phyloP scores from a whole-genome alignment of 2,113 vertebrate genomes.

The Opisthocomus hoazin region DNA sequence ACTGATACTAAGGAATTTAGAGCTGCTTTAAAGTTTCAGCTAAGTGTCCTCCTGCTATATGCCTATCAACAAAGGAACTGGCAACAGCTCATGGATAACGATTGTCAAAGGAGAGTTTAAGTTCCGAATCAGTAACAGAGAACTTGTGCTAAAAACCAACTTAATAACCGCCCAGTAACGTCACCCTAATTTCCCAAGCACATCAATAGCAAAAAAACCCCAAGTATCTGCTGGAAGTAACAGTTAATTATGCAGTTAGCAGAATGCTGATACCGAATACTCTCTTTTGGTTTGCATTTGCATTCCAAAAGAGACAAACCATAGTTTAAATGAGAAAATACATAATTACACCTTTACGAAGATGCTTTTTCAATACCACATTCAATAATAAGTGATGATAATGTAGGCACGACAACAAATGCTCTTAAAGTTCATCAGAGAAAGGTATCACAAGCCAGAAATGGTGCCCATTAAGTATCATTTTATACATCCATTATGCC shows the following conservation, averaged over 20 bases:
- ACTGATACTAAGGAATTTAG: background rate
- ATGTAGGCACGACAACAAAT: background rate
- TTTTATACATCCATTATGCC: background rate
- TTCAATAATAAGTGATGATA: background rate
- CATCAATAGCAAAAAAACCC: background rate
- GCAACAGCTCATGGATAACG: background rate
- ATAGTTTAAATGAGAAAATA: slow-evolving; percentile 23
- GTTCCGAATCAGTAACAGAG: background rate
- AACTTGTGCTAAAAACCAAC: slow-evolving; percentile 36
- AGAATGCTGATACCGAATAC: slow-evolving; percentile 33
- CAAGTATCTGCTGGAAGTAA: slow-evolving; percentile 38
- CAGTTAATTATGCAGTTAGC: slow-evolving; percentile 42
- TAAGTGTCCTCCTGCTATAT: background rate
- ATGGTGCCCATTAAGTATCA: background rate
- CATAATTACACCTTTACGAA: slow-evolving; percentile 17
- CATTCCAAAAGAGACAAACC: slow-evolving; percentile 38
- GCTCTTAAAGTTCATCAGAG: background rate
- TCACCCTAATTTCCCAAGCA: slow-evolving; percentile 26
- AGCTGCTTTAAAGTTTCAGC: background rate
- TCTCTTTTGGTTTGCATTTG: slow-evolving; percentile 35
- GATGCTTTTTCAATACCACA: background rate
- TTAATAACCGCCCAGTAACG: slow-evolving; percentile 13
- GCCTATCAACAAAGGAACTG: background rate
- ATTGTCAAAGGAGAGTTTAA: slow-evolving; percentile 18
- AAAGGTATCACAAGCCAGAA: background rate